Base-by-base conservation (phyloP, 2,888 invertebrate species). In the Atherix ibis region DNA sequence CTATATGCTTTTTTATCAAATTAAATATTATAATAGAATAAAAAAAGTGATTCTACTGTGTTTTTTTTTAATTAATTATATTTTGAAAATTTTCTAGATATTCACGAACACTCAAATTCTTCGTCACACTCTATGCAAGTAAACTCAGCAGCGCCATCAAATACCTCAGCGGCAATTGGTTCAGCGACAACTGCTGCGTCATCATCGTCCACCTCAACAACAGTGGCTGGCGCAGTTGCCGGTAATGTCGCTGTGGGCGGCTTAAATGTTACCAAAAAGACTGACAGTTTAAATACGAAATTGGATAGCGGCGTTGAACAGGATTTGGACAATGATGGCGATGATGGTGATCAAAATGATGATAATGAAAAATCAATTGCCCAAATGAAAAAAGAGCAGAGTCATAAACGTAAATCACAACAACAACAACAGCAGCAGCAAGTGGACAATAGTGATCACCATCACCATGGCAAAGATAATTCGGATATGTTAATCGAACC, bases 401-500 rank as follows among this genome's bases (percentile, higher is more conserved):
- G 32, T 34, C 30, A 33, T 27, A 36, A 34, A 34, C 53, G 49
- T 41, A 50, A 51, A 47, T 49, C 43, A 38, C n/a, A n/a, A n/a
- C n/a, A n/a, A n/a, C n/a, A n/a, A n/a, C n/a, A n/a, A n/a, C n/a
- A n/a, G n/a, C n/a, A n/a, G n/a, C n/a, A n/a, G n/a, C n/a, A n/a
- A n/a, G n/a, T n/a, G n/a, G n/a, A n/a, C n/a, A n/a, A n/a, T n/a
- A n/a, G n/a, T n/a, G n/a, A n/a, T n/a, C n/a, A n/a, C n/a, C n/a
- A n/a, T n/a, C 42, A 39, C 32, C 37, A 40, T 38, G 48, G 45
- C 31, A 44, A 44, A 37, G 46, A 45, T 19, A 40, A 44, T 15
- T 54, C 56, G 18, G 44, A 43, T 34, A 48, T 61, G 48, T 56
- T 61, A 35, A 58, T 77, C 54, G 76, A 76, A 66, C 77, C 77